phyloP scores from a whole-genome alignment of 2,797 vertebrate species.

The Poeciliopsis turneri region DNA sequence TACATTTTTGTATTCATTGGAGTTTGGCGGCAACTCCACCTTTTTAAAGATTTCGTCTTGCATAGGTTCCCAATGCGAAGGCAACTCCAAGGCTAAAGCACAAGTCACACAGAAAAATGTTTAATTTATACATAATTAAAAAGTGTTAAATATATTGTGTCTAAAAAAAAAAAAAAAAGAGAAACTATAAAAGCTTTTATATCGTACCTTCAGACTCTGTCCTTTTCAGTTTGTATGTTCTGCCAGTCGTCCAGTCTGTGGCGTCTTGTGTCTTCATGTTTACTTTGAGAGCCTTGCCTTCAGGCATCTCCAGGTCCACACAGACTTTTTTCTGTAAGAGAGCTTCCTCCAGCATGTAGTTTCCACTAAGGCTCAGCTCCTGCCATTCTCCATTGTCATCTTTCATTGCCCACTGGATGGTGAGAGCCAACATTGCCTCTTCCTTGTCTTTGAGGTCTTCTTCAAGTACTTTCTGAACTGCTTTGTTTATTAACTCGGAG shows the following conservation, averaged over 20 bases:
- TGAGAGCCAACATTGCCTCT: constrained; percentile 45
- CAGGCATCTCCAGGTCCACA: background rate
- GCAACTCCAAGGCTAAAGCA: constrained; percentile 36
- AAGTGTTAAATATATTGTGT: background rate
- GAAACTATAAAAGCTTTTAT: background rate
- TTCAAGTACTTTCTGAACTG: constrained; percentile 22
- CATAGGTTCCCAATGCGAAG: constrained; percentile 62
- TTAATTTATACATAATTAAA: no score
- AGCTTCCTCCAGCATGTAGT: constrained; percentile 60
- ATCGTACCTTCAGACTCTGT: constrained; percentile 29
- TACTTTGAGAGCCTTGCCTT: background rate
- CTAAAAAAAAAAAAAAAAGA: background rate
- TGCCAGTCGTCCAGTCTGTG: constrained; percentile 30
- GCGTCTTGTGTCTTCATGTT: constrained; percentile 43
- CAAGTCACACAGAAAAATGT: background rate
- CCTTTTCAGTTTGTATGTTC: constrained; percentile 51
- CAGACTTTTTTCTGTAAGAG: background rate
- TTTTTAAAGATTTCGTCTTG: constrained; percentile 31
- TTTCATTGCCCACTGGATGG: constrained; percentile 60
- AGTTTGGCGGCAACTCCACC: constrained; percentile 31
- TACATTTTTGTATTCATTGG: constrained; percentile 26
- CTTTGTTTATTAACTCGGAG: constrained; percentile 38
- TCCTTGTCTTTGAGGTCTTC: constrained; percentile 37
- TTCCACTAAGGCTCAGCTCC: constrained; percentile 42
- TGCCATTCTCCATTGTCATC: constrained; percentile 30